Percentiles rank a stretch among this genome's conserved stretches.
phyloP scores from a whole-genome alignment of 2,888 invertebrate species.

The Leptarthrus brevirostris region DNA sequence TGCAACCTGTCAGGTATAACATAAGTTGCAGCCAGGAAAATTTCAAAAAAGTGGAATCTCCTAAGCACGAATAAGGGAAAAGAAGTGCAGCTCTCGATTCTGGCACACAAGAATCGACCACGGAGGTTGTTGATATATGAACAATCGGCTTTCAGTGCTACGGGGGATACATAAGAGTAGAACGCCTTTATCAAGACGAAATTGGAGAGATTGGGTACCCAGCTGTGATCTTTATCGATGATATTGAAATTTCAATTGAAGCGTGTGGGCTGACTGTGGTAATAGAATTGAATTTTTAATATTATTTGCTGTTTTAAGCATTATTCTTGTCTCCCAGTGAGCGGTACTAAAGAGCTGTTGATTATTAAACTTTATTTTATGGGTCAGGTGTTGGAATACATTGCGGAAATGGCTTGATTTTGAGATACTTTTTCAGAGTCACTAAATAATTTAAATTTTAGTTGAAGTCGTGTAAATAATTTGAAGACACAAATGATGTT shows the following conservation, averaged over 20 bases:
- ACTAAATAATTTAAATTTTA: no score
- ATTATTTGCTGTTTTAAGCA: background rate
- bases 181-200: conserved; percentile 31
- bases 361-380: background rate
- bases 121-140: conserved; percentile 28
- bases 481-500: no score
- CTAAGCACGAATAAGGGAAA: background rate
- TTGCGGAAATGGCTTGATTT: no score
- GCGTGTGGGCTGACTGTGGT: conserved; percentile 24
- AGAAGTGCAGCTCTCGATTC: conserved; percentile 20
- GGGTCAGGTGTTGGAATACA: no score
- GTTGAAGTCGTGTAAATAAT: no score
- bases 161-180: background rate
- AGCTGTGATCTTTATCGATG: conserved; percentile 38
- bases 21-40: background rate
- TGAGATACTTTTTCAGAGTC: no score
- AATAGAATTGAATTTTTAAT: conserved; percentile 40
- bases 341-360: background rate
- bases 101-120: background rate
- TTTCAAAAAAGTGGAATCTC: conserved; percentile 9
- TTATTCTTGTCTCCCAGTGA: no score
- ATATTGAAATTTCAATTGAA: conserved; percentile 46
- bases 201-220: conserved; percentile 40
- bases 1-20: conserved; percentile 43
- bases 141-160: conserved; percentile 18